Percentiles rank a stretch among this genome's conserved stretches.
Evolutionary conservation across 1,140 invertebrate species (phyloP).

Genomic region (Drosophila leontia): DNA sequence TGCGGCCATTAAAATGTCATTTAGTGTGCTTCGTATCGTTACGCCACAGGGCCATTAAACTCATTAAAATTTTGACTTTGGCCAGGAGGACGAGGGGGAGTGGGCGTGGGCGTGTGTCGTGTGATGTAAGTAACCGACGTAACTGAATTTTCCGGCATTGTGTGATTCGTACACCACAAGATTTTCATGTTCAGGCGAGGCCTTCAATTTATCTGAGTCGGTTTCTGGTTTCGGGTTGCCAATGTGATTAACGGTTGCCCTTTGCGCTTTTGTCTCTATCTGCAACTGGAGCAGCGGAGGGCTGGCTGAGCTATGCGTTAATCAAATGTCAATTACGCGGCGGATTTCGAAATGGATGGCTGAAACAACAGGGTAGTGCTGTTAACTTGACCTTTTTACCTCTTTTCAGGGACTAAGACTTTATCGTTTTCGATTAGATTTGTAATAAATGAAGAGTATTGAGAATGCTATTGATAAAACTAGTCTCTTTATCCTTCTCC

Average conservation of each 20-base stretch:
- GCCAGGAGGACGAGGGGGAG: conserved; percentile 20
- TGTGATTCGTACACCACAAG: conserved; percentile 11
- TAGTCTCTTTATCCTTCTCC: no score
- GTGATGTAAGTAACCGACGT: conserved; percentile 17
- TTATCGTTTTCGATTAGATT: no score
- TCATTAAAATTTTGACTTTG: conserved; percentile 71
- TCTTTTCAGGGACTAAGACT: neutral
- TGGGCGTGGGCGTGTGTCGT: conserved; percentile 1
- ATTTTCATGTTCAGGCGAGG: conserved; percentile 28
- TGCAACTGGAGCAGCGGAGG: conserved; percentile 10
- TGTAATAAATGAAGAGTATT: no score
- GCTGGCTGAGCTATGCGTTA: conserved; percentile 59
- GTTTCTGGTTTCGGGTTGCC: conserved; percentile 39
- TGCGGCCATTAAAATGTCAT: conserved; percentile 71
- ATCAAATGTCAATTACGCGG: conserved; percentile 78
- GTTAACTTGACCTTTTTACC: neutral
- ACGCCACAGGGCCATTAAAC: conserved; percentile 67
- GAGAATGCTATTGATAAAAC: no score
- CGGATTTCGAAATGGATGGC: conserved; percentile 60
- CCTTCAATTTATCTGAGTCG: conserved; percentile 65
- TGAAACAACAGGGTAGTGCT: conserved; percentile 11
- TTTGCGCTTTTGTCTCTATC: conserved; percentile 45
- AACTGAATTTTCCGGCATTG: conserved; percentile 28
- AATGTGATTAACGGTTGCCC: conserved; percentile 56
- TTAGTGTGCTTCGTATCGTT: conserved; percentile 68